A percentile compares a stretch with the other conserved stretches of the same genome.
Conservation (phyloP, 1,140 invertebrate genomes). For the Zophobas atratus region DNA sequence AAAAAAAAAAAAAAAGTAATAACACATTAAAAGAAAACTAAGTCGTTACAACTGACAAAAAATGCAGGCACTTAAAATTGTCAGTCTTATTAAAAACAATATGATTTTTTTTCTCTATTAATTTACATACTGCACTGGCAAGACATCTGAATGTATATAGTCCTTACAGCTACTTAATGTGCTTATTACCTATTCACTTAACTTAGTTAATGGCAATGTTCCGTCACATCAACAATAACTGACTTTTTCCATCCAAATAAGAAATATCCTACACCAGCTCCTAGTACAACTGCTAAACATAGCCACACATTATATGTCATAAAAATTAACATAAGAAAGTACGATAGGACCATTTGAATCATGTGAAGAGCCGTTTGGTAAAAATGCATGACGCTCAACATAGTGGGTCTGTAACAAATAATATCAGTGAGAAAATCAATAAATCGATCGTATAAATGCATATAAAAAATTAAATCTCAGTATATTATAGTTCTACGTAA, state of each 20-base stretch:
- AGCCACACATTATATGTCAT: conserved; percentile 99
- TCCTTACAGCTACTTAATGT: conserved; percentile 22
- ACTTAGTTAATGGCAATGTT: conserved; percentile 89
- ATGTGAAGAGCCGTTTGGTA: conserved; percentile 92
- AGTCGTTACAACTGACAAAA: neutral
- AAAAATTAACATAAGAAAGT: conserved; percentile 97
- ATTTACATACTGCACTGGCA: conserved; percentile 18
- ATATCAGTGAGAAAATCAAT: neutral
- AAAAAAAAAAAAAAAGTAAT: too few relatives aligned
- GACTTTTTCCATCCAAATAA: conserved; percentile 95
- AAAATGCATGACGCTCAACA: conserved; percentile 85
- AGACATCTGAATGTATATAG: conserved; percentile 32
- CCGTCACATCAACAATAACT: conserved; percentile 91
- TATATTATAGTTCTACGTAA: too few relatives aligned
- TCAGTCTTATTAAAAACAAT: conserved; percentile 23
- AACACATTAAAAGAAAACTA: too few relatives aligned
- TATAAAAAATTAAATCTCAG: too few relatives aligned
- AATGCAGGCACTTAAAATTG: conserved; percentile 30
- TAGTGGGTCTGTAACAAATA: conserved; percentile 78
- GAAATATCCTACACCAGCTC: conserved; percentile 93
- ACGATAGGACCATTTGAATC: conserved; percentile 91
- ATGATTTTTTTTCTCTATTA: neutral
- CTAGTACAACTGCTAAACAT: conserved; percentile 90
- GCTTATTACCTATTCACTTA: conserved; percentile 28
- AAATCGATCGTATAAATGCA: too few relatives aligned